Evolutionary conservation across 1,140 invertebrate genomes (phyloP), one percentile per base, ranked within the genome.

Genomic region (Belonocnema kinseyi): DNA sequence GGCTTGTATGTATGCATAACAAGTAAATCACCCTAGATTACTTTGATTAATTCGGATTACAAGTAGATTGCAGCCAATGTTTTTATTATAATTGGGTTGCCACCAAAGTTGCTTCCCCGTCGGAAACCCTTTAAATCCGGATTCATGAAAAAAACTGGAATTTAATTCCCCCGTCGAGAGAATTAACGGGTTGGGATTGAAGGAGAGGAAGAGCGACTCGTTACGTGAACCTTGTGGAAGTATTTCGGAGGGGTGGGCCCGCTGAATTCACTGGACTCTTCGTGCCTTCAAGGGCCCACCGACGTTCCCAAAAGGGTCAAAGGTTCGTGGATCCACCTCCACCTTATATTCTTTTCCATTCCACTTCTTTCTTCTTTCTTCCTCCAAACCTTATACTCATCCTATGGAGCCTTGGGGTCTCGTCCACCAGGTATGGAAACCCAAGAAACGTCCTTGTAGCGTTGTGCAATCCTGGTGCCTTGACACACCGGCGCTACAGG

Each of bases 251-350:
- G 61, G 61, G 61, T 66, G 61, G 75, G 52, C 51, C 40, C 75
- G 33, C 17, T 52, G 70, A 50, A 54, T 51, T 76, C 70, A 40
- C 75, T 52, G 56, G 52, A 71, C 70, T 78, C 72, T 80, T 75
- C 50, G 56, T 72, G 78, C 61, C 78, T 78, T 73, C 75, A 75
- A 56, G 78, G 80, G 61, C 77, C 74, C 78, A 72, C 71, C 74
- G 56, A 80, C 50, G 77, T 79, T 82, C 79, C 79, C 81, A 79
- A 72, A 77, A 73, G 82, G 81, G 81, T 85, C 80, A 85, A 73
- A 83, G 82, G 81, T 85, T 80, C 77, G 51, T 51, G 74, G 78
- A 74, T 78, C 83, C 77, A 78, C 78, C 78, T 80, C 75, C 78
- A 46, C 75, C 13, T 61, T 75, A 74, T 78, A 66, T 56, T 75